Conservation (phyloP, 2,797 vertebrate species). For the Clarias pachynema region DNA sequence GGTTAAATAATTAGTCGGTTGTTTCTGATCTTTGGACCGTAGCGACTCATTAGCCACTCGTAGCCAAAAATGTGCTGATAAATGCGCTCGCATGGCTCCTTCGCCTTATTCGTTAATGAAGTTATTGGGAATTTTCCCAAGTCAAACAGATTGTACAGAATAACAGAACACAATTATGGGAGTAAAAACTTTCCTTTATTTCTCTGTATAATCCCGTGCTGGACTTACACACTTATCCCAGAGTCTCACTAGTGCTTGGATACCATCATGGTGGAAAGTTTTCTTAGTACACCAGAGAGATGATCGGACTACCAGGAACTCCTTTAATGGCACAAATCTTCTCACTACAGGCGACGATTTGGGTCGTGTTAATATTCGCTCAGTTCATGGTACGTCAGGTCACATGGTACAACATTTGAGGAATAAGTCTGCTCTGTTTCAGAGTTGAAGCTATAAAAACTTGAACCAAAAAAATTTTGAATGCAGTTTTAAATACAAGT, state of each 20-base stretch:
- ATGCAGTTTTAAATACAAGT: not conserved
- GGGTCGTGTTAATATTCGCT: not conserved
- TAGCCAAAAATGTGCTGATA: not conserved
- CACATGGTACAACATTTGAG: not conserved
- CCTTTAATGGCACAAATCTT: not conserved
- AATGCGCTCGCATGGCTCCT: not conserved
- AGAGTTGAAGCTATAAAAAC: not conserved
- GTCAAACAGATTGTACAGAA: too few species aligned
- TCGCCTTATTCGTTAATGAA: not conserved
- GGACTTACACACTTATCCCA: too few species aligned
- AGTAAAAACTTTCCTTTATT: too few species aligned
- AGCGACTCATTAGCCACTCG: not conserved
- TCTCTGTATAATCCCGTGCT: too few species aligned
- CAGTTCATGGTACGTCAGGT: not conserved
- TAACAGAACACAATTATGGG: too few species aligned
- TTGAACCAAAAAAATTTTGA: not conserved
- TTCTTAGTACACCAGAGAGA: too few species aligned
- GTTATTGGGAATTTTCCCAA: not conserved
- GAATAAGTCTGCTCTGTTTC: not conserved
- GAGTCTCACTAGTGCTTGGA: too few species aligned
- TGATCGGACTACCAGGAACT: too few species aligned
- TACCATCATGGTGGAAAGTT: too few species aligned
- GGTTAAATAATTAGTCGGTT: not conserved
- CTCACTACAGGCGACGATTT: not conserved
- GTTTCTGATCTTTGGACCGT: not conserved